phyloP scores from a whole-genome alignment of 2,797 vertebrate species.

The Florisuga fusca region DNA sequence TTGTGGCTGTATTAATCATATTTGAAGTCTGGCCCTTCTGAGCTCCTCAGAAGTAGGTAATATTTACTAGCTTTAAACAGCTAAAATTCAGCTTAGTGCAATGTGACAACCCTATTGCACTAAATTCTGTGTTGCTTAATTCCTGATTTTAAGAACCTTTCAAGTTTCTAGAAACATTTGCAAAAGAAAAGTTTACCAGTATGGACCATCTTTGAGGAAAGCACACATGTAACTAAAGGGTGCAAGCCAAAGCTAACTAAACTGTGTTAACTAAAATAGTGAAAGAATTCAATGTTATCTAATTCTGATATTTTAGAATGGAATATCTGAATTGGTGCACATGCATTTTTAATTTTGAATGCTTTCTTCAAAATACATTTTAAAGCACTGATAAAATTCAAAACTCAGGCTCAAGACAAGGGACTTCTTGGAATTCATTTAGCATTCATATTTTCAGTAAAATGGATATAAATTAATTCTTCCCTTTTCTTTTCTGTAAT shows the following conservation, averaged over 20 bases:
- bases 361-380: background rate
- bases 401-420: background rate
- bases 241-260: conserved; percentile 8
- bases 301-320: background rate
- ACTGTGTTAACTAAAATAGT: background rate
- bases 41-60: background rate
- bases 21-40: background rate
- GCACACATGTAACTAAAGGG: background rate
- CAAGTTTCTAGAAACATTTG: background rate
- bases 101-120: background rate
- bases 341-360: conserved; percentile 1
- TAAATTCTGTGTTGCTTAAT: background rate
- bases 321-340: background rate
- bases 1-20: background rate
- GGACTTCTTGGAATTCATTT: background rate
- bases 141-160: background rate
- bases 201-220: background rate
- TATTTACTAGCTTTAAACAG: background rate
- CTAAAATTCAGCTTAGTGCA: background rate
- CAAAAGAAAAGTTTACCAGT: background rate
- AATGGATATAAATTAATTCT: conserved; percentile 29
- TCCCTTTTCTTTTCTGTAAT: conserved; percentile 33
- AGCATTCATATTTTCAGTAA: background rate
- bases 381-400: conserved; percentile 18
- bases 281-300: background rate